Evolutionary conservation across 2,113 vertebrate genomes (phyloP), one percentile per base, ranked within the genome.

Genomic region (Hippocampus comes): DNA sequence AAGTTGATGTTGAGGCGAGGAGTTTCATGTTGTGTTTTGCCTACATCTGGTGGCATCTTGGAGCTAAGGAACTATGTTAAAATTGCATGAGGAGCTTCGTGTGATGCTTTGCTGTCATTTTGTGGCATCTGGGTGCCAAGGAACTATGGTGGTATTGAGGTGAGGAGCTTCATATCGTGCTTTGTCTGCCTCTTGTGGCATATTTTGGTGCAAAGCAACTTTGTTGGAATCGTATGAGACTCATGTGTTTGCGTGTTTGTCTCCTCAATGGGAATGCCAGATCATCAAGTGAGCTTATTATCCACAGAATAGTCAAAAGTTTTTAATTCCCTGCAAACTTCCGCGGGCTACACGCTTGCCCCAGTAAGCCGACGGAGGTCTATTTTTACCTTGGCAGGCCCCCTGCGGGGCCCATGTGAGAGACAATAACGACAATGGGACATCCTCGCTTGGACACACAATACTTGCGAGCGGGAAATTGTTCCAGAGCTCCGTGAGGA

Each of bases 381-480:
- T 78, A 78, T 85, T 81, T 81, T 69, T 82, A 78, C 75, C 70
- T 68, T 66, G 43, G 43, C 21, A 23, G 78, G 76, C 63, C 76
- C 78, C 74, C 56, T 10, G 38, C 56, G 73, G 75, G 65, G 17
- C 41, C 53, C 66, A 63, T 68, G 74, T 38, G 74, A 38, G 25
- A 60, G 75, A 70, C 63, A 71, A 57, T 66, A 73, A 43, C 70
- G 77, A 85, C 79, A 77, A 72, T 79, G 83, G 73, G 79, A 78
- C 75, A 72, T 81, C 51, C 72, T 43, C 56, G 23, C 25, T 10
- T 59, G 56, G 23, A 14, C n/a, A 20, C 56, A 25, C 56, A 27
- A 59, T 12, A n/a, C 25, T 66, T 48, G 43, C 7, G n/a, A 68
- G 51, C 18, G 20, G 25, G 67, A 12, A 38, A 51, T 68, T 23